A percentile compares a stretch with the other conserved stretches of the same genome.
Conservation (phyloP, 2,888 invertebrate genomes). For the Abrostola triplasia region DNA sequence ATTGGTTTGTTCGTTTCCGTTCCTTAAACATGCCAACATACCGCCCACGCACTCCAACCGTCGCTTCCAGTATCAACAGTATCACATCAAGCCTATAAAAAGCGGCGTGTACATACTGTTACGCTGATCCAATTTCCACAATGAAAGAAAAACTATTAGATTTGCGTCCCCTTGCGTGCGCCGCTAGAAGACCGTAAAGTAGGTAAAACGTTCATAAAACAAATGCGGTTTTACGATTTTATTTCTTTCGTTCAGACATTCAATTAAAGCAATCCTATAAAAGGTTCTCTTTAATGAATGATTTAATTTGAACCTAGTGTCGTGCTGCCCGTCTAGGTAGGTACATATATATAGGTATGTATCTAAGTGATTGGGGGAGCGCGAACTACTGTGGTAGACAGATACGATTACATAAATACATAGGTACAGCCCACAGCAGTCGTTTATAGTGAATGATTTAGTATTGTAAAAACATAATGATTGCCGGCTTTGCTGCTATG, state of each 20-base stretch:
- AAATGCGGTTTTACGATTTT: slow-evolving; percentile 13
- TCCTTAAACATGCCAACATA: not conserved
- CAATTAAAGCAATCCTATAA: slow-evolving; percentile 2
- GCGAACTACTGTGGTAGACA: too few relatives aligned
- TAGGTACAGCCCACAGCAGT: too few relatives aligned
- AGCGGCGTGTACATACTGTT: slow-evolving; percentile 3
- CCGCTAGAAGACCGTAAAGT: slow-evolving; percentile 6
- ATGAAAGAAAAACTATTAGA: slow-evolving; percentile 34
- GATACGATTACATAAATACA: too few relatives aligned
- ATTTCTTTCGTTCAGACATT: slow-evolving; percentile 8
- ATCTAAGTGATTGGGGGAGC: too few relatives aligned
- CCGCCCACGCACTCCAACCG: not conserved
- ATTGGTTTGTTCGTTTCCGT: too few relatives aligned
- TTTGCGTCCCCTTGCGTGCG: slow-evolving; percentile 1
- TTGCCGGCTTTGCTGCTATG: too few relatives aligned
- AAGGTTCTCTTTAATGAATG: not conserved
- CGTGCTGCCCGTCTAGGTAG: not conserved
- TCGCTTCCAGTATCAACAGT: not conserved
- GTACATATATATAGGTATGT: too few relatives aligned
- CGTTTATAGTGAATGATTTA: too few relatives aligned
- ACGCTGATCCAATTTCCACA: slow-evolving; percentile 31
- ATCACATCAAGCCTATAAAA: slow-evolving; percentile 10
- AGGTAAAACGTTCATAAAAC: slow-evolving; percentile 22
- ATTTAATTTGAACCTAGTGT: not conserved
- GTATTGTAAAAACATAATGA: too few relatives aligned